Evolutionary conservation across 1,140 invertebrate species (phyloP).

Genomic region (Zeugodacus cucurbitae): DNA sequence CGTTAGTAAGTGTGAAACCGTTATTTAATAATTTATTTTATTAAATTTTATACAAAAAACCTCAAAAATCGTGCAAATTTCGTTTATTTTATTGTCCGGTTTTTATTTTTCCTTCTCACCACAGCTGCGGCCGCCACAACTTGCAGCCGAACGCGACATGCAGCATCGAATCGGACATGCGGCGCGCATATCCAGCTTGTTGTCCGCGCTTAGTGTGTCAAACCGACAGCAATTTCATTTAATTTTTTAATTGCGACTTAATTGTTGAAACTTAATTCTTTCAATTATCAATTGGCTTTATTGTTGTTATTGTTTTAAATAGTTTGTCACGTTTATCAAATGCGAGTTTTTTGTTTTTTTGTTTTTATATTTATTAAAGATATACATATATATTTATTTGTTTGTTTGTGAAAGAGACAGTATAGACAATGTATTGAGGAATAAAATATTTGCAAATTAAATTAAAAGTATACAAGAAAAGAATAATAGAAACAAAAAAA

Average conservation of each 20-base stretch:
- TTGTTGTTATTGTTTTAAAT: conserved; percentile 24
- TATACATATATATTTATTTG: neutral
- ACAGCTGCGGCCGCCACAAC: conserved; percentile 61
- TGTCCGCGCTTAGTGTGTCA: conserved; percentile 57
- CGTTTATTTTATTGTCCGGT: neutral
- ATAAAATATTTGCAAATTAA: neutral
- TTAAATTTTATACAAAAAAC: too few species aligned
- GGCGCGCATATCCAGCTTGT: conserved; percentile 57
- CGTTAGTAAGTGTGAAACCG: conserved; percentile 49
- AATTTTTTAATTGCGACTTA: conserved; percentile 37
- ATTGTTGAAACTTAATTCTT: conserved; percentile 29
- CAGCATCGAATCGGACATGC: conserved; percentile 56
- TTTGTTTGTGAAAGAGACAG: neutral
- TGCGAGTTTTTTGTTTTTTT: neutral
- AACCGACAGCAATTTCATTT: conserved; percentile 55
- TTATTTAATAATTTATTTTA: too few species aligned
- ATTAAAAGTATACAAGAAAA: neutral
- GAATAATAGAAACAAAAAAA: neutral
- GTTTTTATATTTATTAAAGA: too few species aligned
- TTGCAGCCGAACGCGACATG: conserved; percentile 54
- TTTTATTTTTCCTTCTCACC: neutral
- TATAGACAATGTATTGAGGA: neutral
- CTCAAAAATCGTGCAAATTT: neutral
- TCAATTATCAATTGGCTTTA: neutral
- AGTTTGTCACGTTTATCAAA: neutral